phyloP scores from a whole-genome alignment of 2,113 vertebrate species.

The Condylura cristata region DNA sequence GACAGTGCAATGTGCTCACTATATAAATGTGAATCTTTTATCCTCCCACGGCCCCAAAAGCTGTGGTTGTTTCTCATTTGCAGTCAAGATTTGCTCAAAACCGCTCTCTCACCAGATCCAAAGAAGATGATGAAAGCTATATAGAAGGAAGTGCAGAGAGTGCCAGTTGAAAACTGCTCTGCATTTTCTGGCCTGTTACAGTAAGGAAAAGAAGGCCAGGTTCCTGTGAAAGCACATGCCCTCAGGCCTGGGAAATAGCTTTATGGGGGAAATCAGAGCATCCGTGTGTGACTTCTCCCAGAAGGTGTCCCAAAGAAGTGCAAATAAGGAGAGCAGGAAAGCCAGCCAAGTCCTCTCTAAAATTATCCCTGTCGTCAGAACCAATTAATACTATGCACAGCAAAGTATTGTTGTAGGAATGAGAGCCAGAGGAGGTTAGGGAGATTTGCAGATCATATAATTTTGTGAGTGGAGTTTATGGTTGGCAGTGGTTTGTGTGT shows the following conservation, averaged over 20 bases:
- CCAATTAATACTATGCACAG: conserved; percentile 70
- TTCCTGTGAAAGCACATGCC: conserved; percentile 54
- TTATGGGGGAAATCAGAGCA: conserved; percentile 65
- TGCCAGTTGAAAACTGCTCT: neutral
- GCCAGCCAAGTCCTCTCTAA: conserved; percentile 80
- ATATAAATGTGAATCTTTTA: neutral
- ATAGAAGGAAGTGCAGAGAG: conserved; percentile 7
- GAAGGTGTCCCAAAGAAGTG: conserved; percentile 73
- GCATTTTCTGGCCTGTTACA: conserved; percentile 56
- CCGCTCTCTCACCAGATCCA: neutral
- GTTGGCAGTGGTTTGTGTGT: neutral
- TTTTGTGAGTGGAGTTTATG: conserved; percentile 75
- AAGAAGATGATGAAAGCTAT: neutral
- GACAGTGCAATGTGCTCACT: neutral
- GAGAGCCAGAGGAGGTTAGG: conserved; percentile 64
- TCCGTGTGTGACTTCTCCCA: conserved; percentile 64
- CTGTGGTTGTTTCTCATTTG: neutral
- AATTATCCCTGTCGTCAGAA: conserved; percentile 81
- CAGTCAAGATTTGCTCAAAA: conserved; percentile 42
- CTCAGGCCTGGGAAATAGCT: conserved; percentile 37
- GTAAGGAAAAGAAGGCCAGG: conserved; percentile 56
- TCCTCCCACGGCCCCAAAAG: neutral
- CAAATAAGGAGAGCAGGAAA: conserved; percentile 77
- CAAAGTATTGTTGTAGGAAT: conserved; percentile 79
- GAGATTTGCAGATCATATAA: conserved; percentile 72